Conservation (phyloP, 2,113 vertebrate species). For the zebrafish (Danio rerio) region GRCz12tu NC_133198.1:29056501-29057000, state of each 20-base stretch:
- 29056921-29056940: conserved; percentile 41
- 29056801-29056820: neutral
- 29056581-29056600: too few relatives aligned
- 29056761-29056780: neutral
- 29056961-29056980: conserved; percentile 53
- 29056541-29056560: conserved; percentile 42
- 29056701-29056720: conserved; percentile 51
- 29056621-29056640: neutral
- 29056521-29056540: accelerated
- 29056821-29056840: neutral
- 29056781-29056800: neutral
- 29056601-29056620: too few relatives aligned
- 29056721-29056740: accelerated
- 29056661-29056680: neutral
- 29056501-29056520: accelerated
- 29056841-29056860: neutral
- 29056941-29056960: neutral
- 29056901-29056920: conserved; percentile 51
- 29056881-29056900: conserved; percentile 39
- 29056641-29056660: too few relatives aligned
- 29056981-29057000: neutral
- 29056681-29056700: conserved; percentile 66
- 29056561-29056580: conserved; percentile 51
- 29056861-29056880: conserved; percentile 42
- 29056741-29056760: accelerated